Evolutionary conservation across 2,113 vertebrate genomes (phyloP), one percentile per base, ranked within the genome.

Genomic region (Dromas ardeola): DNA sequence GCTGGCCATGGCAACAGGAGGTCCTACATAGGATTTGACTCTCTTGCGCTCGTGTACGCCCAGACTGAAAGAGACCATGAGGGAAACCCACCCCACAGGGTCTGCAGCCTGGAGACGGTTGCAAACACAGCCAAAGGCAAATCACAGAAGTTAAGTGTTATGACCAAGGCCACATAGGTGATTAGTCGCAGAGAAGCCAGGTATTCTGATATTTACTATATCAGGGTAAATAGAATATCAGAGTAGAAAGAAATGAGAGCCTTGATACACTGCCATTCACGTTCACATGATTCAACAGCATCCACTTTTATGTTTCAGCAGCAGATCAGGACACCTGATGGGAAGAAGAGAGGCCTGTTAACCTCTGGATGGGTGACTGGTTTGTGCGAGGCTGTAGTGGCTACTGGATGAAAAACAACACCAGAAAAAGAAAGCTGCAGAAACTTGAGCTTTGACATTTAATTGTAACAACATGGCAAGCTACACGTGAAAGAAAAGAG

Each of bases 401-500:
- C 49, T 95, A 82, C 89, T 70, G 74, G 38, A 42, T 55, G 16
- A 63, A 85, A 79, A 90, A 58, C 34, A 93, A 32, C 0, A 2
- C 30, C 58, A 94, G 80, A 25, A 73, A 87, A 89, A 65, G 47
- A 95, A 91, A 89, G 83, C n/a, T 85, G 53, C 62, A 84, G 34
- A 58, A 6, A 34, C 13, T 30, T 30, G 10, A 81, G 45, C 23
- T 94, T 91, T 95, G 91, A 94, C 87, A 89, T 85, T 67, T 85
- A 82, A 70, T 90, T 94, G 6, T 36, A 85, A 71, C 29, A 85
- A 50, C 22, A 62, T 85, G 89, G 3, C n/a, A 65, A 77, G 14
- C 50, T 63, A 26, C 15, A 13, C 52, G 27, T 21, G 34, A 81
- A 80, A 81, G n/a, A 59, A 78, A 34, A 52, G 36, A 32, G 63